Evolutionary conservation across 2,113 vertebrate species (phyloP).

Genomic region (Eulacestoma nigropectus): DNA sequence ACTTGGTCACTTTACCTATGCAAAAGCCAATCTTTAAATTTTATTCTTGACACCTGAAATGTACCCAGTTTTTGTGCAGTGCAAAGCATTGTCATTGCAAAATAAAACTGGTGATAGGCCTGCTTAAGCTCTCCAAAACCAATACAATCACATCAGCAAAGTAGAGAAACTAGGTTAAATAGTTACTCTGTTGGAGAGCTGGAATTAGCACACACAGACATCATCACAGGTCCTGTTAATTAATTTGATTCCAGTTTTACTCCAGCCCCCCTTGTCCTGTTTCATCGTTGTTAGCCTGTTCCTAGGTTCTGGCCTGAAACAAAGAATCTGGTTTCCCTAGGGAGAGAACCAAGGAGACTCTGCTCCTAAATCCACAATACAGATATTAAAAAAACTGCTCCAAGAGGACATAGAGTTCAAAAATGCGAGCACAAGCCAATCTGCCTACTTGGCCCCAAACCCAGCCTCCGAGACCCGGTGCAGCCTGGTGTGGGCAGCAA

Average conservation of each 20-base stretch:
- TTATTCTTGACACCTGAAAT: no score
- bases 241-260: neutral
- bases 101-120: neutral
- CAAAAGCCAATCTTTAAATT: no score
- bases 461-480: neutral
- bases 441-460: neutral
- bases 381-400: neutral
- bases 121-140: neutral
- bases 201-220: neutral
- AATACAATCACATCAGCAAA: neutral
- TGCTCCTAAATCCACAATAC: neutral
- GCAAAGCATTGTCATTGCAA: neutral
- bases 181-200: neutral
- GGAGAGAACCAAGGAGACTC: neutral
- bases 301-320: neutral
- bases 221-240: neutral
- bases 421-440: accelerated
- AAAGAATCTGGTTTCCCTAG: neutral
- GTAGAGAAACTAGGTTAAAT: neutral
- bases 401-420: neutral
- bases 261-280: neutral
- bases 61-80: neutral
- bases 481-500: neutral
- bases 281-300: neutral
- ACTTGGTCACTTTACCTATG: no score